A percentile compares a stretch with the other conserved stretches of the same genome.
phyloP scores from a whole-genome alignment of 2,113 vertebrate genomes.

The Microcebus jonahi region DNA sequence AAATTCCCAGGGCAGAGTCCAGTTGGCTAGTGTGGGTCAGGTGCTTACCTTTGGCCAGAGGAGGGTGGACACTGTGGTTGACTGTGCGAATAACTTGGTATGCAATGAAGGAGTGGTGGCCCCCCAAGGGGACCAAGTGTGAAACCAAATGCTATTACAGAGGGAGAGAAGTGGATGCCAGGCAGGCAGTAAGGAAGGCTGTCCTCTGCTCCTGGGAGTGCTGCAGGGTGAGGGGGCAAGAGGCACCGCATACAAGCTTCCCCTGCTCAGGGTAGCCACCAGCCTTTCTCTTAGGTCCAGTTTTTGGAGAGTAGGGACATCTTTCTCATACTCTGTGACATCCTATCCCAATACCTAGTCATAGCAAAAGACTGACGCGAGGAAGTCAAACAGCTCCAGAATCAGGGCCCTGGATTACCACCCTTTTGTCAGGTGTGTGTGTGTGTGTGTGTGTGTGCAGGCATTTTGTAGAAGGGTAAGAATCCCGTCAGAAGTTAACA shows the following conservation, averaged over 20 bases:
- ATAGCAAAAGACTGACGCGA: background rate
- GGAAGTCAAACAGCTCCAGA: background rate
- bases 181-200: background rate
- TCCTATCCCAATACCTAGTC: background rate
- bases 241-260: background rate
- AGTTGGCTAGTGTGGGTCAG: background rate
- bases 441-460: no score
- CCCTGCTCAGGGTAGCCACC: background rate
- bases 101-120: no score
- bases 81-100: background rate
- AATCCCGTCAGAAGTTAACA: background rate
- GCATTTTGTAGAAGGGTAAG: background rate
- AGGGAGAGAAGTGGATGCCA: no score
- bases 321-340: background rate
- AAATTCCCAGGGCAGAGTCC: background rate
- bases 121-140: background rate
- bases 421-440: background rate
- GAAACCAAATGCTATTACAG: background rate
- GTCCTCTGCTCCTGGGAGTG: background rate
- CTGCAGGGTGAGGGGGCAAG: background rate
- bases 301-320: background rate
- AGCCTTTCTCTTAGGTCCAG: background rate
- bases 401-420: background rate
- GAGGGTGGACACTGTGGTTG: no score
- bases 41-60: background rate